Evolutionary conservation across 1,140 invertebrate genomes (phyloP).

Genomic region (Microplitis demolitor): DNA sequence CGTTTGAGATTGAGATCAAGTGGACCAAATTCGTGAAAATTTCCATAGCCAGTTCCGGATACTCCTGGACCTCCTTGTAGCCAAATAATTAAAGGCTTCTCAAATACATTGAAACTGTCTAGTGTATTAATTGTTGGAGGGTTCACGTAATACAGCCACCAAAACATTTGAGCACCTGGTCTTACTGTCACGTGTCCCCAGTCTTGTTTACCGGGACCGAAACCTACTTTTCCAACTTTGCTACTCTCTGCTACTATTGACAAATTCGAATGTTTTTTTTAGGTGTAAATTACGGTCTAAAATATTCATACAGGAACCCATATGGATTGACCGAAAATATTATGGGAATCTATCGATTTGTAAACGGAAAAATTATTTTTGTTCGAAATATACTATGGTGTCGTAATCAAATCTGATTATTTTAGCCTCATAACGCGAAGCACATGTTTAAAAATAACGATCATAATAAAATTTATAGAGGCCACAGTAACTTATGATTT

Average conservation of each 20-base stretch:
- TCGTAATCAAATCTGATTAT: no score
- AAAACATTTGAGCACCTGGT: constrained; percentile 77
- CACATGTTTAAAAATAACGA: no score
- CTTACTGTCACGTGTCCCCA: constrained; percentile 74
- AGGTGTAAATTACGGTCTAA: no score
- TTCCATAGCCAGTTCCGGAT: constrained; percentile 77
- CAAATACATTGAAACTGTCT: constrained; percentile 55
- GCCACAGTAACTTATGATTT: no score
- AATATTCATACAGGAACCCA: no score
- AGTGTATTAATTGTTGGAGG: neutral
- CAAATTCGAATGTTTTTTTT: no score
- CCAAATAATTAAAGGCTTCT: constrained; percentile 77
- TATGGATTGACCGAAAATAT: no score
- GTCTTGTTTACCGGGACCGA: constrained; percentile 68
- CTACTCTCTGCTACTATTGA: neutral
- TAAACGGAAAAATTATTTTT: no score
- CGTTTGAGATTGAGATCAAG: constrained; percentile 68
- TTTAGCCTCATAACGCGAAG: no score
- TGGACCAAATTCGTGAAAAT: constrained; percentile 79
- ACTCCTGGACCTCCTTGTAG: constrained; percentile 78
- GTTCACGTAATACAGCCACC: constrained; percentile 74
- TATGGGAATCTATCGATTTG: no score
- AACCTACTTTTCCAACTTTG: constrained; percentile 49
- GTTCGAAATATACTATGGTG: no score
- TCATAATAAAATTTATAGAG: no score